Evolutionary conservation across 2,888 invertebrate genomes (phyloP).

Genomic region (Mesorhabditis belari): DNA sequence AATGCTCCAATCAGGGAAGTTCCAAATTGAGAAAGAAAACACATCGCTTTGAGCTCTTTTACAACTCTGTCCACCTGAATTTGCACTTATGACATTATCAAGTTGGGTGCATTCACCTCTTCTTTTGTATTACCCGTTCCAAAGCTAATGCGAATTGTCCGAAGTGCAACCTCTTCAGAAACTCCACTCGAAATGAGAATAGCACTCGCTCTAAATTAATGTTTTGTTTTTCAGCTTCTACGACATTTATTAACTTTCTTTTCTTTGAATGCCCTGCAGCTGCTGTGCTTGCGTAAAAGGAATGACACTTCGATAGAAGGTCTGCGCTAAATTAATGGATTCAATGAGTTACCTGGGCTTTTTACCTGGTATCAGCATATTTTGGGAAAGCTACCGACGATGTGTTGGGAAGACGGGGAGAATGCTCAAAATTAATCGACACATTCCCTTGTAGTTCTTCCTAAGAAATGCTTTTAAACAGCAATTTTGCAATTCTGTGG

Average conservation of each 20-base stretch:
- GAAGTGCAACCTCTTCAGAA: conserved; percentile 54
- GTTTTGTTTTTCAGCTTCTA: too few relatives aligned
- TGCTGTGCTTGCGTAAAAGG: conserved; percentile 59
- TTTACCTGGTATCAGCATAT: conserved; percentile 49
- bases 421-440: conserved; percentile 52
- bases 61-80: conserved; percentile 10
- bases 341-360: not conserved
- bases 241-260: too few relatives aligned
- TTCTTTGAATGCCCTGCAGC: conserved; percentile 60
- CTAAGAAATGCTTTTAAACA: conserved; percentile 23
- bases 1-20: conserved; percentile 4
- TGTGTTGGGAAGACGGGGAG: conserved; percentile 54
- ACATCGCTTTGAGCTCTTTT: conserved; percentile 9
- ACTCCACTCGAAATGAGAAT: conserved; percentile 59
- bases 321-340: not conserved
- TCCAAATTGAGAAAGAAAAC: conserved; percentile 9
- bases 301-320: conserved; percentile 41
- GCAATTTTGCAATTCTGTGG: not conserved
- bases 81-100: too few relatives aligned
- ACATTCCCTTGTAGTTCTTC: conserved; percentile 47
- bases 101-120: conserved; percentile 64
- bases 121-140: conserved; percentile 57
- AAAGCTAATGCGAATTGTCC: conserved; percentile 60
- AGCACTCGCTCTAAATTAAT: conserved; percentile 48
- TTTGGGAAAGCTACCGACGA: conserved; percentile 57